These are phyloP conservation scores for Hartigia nigra DNA, from an alignment of 2,888 invertebrate genomes.

Conservation along the genomic window DNA sequence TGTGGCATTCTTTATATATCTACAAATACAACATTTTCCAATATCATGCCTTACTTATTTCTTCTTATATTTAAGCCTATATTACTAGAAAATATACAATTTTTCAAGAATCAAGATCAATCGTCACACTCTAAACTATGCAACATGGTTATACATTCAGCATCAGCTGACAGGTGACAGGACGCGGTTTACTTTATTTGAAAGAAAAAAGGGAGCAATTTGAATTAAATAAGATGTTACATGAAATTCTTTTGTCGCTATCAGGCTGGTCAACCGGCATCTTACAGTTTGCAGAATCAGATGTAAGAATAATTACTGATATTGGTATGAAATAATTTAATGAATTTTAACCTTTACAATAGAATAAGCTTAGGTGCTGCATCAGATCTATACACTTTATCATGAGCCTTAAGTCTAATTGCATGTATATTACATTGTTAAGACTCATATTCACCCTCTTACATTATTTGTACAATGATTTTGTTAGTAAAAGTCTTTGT, in stretches of 20 bases:
- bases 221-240: conserved; percentile 69
- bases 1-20: neutral
- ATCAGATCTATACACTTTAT: neutral
- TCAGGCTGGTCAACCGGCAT: conserved; percentile 71
- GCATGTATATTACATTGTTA: conserved; percentile 24
- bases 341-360: neutral
- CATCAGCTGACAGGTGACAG: neutral
- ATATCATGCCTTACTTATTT: neutral
- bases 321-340: neutral
- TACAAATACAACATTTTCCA: neutral
- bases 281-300: conserved; percentile 51
- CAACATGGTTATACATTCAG: neutral
- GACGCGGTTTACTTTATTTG: neutral
- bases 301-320: conserved; percentile 45
- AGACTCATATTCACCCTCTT: neutral
- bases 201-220: neutral
- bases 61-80: neutral
- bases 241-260: conserved; percentile 74
- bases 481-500: conserved; percentile 7
- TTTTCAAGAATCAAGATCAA: neutral
- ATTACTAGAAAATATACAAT: neutral
- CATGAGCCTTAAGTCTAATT: neutral
- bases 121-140: neutral
- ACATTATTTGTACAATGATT: neutral
- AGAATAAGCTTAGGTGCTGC: neutral